These are phyloP conservation scores for Clarias gariepinus DNA, from an alignment of 2,113 vertebrate genomes.

Conservation along the genomic window DNA sequence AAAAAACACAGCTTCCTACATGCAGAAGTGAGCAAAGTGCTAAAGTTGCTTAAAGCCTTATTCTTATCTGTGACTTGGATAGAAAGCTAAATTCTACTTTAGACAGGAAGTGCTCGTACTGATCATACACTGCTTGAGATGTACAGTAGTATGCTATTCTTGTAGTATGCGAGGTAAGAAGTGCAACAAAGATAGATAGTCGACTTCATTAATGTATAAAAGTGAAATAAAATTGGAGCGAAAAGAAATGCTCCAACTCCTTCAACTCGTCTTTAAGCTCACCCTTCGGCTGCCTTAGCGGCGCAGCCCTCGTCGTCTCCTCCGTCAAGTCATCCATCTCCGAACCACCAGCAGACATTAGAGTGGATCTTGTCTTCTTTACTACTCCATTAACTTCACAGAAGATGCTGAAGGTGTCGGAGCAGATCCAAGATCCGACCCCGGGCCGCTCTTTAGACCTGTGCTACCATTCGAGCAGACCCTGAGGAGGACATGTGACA, in stretches of 20 bases:
- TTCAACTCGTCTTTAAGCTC: slow-evolving; percentile 11
- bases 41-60: neutral
- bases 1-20: neutral
- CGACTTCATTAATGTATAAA: too few relatives aligned
- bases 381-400: slow-evolving; percentile 38
- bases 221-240: neutral
- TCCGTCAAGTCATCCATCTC: slow-evolving; percentile 43
- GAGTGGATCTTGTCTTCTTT: neutral
- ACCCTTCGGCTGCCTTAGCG: slow-evolving; percentile 50
- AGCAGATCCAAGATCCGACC: neutral
- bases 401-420: neutral
- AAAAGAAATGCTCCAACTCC: neutral
- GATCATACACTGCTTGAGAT: slow-evolving; percentile 47
- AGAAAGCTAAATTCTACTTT: slow-evolving; percentile 43
- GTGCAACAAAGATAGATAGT: neutral
- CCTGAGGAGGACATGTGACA: slow-evolving; percentile 28
- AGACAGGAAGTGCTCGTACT: slow-evolving; percentile 65
- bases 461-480: neutral
- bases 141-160: slow-evolving; percentile 22
- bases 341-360: slow-evolving; percentile 17
- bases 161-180: slow-evolving; percentile 9
- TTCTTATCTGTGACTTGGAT: slow-evolving; percentile 35
- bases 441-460: slow-evolving; percentile 1
- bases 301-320: slow-evolving; percentile 18
- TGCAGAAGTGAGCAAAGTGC: neutral